phyloP scores from a whole-genome alignment of 2,797 vertebrate genomes.

The Hemitrygon akajei region DNA sequence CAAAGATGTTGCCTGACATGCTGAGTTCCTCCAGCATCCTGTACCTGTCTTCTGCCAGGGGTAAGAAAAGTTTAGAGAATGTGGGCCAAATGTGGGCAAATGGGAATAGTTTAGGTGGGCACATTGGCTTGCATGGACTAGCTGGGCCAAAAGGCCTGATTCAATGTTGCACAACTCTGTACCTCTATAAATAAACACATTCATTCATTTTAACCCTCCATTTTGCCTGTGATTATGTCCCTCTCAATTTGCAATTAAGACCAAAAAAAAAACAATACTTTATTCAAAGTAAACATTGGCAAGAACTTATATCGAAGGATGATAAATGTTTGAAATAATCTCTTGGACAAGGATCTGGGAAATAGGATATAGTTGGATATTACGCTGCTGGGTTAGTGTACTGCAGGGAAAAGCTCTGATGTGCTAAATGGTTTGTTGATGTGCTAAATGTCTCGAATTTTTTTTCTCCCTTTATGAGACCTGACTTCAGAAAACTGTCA shows the following conservation, averaged over 20 bases:
- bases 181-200: background rate
- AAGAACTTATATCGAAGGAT: background rate
- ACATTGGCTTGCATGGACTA: no score
- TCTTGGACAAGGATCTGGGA: background rate
- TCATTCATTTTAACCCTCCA: background rate
- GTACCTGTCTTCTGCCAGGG: no score
- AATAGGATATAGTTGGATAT: background rate
- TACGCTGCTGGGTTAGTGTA: background rate
- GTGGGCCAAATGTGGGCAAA: no score
- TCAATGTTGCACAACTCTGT: no score
- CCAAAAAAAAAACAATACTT: background rate
- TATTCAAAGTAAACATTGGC: background rate
- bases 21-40: no score
- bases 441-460: background rate
- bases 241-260: background rate
- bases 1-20: no score
- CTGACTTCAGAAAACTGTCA: background rate
- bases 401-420: background rate
- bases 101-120: no score
- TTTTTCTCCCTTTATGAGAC: background rate
- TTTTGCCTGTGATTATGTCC: background rate
- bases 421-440: slow-evolving; percentile 3
- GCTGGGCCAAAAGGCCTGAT: no score
- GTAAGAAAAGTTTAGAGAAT: no score
- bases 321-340: slow-evolving; percentile 13